Base-by-base conservation (phyloP, 2,113 vertebrate species). In the Lagopus muta region DNA sequence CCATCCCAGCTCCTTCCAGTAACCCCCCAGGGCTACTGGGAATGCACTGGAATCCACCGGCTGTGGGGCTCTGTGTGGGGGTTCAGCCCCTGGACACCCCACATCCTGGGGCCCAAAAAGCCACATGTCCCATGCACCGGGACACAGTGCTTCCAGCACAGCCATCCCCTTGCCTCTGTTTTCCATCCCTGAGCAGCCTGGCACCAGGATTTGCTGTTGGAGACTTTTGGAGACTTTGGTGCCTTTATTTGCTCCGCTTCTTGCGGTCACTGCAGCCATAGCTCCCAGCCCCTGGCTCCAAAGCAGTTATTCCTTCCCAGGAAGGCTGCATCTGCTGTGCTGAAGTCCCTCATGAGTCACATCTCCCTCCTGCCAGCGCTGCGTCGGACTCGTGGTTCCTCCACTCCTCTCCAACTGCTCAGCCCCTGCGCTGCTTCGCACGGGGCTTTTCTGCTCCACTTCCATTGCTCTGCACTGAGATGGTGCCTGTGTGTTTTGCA, bases 321-420 rank as follows among this genome's bases (percentile, higher is more conserved):
- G 57, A 62, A 75, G 10, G 84, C 8, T 16, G 22, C 48, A 4
- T 40, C 62, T 38, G 69, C 85, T 14, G 1, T 2, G 6, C 58
- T 6, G 14, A 17, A 43, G 14, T 5, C 54, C 47, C 81, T 32
- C 22, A 8, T 32, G 75, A 36, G 42, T 77, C 83, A 76, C 19
- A 2, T 10, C 64, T 28, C 21, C 5, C 40, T 20, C 55, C 36
- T 52, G 6, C 45, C 57, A 19, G 55, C 30, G 0, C 73, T 13
- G 21, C 0, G 0, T 24, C 2, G 11, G 3, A 24, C 84, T 32
- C 58, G 0, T 1, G 80, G 61, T 6, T 32, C 64, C 67, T 60
- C 72, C 3, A 24, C 72, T 61, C 77, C 64, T 42, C 67, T 34
- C 80, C 81, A 19, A 2, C 12, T 0, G 13, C 69, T 82, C 82